Evolutionary conservation across 1,140 invertebrate species (phyloP), one percentile per base, ranked within the genome.

Genomic region (Drosophila sturtevanti): DNA sequence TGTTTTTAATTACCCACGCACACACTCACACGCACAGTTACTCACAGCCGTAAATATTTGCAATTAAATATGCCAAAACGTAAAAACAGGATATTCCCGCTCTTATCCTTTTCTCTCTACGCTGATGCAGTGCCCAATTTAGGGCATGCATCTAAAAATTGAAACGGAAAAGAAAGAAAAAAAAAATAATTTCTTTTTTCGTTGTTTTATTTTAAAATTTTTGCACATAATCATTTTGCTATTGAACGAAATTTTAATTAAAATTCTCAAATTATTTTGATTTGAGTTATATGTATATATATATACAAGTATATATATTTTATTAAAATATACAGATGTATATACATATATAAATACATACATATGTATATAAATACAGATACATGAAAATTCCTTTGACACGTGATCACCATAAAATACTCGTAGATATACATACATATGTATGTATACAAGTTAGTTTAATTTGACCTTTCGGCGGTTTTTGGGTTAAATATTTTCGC

Each of bases 51-150:
- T 77, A 87, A 89, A 89, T 82, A 82, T 87, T 82, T 89, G 75
- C 82, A 87, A 89, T 87, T 87, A 87, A 89, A 89, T 87, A 82
- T 89, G 82, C 71, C 69, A 75, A 75, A 68, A 73, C 55, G 69
- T 63, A 62, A 38, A 51, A 65, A 24, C 60, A 65, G 66, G 48
- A 61, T 52, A 56, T 14, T 35, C 51, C 65, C 27, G 22, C 64
- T 44, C 48, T 35, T 37, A 31, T 24, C 9, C 24, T 14, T n/a
- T n/a, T n/a, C n/a, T 48, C 66, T 52, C 35, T 54, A 3, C 10
- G 22, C 35, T 24, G 14, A 21, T 63, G 54, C 59, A 67, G 37
- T 67, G 59, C 41, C 52, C 60, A 48, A 54, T 67, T 75, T 72
- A 18, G 63, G 38, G 48, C 44, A 69, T 55, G 52, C 59, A 37